Conservation (phyloP, 2,113 vertebrate genomes). For the Prunella himalayana region DNA sequence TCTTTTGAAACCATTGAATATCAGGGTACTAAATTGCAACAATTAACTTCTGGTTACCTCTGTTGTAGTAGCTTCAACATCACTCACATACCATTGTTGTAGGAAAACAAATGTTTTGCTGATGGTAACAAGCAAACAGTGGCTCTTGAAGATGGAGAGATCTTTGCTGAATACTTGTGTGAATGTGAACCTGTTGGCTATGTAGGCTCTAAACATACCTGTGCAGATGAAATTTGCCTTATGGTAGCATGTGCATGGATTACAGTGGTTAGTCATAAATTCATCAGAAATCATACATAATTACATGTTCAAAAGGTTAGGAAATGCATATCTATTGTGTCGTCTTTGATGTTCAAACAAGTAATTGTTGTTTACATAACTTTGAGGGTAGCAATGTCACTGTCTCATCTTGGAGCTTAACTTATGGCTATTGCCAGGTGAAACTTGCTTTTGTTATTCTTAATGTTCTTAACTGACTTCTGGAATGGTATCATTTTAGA, state of each 20-base stretch:
- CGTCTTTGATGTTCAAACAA: background rate
- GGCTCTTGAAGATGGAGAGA: background rate
- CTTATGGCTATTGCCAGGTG: background rate
- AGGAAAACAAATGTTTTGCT: background rate
- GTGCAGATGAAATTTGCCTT: background rate
- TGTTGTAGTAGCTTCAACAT: background rate
- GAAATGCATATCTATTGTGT: background rate
- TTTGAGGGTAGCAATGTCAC: background rate
- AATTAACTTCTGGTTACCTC: background rate
- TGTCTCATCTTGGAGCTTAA: background rate
- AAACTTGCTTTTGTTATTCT: background rate
- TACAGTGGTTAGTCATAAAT: background rate
- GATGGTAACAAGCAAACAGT: background rate
- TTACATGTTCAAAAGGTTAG: background rate
- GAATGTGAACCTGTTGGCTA: background rate
- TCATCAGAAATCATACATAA: background rate
- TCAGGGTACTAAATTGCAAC: background rate
- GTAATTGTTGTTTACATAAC: background rate
- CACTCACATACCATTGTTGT: background rate
- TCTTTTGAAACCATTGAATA: background rate
- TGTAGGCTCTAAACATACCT: background rate
- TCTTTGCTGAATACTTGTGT: background rate
- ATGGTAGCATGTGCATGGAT: fast-evolving
- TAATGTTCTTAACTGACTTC: background rate
- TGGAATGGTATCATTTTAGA: background rate